Conservation (phyloP, 1,140 invertebrate species). For the Aphis gossypii region DNA sequence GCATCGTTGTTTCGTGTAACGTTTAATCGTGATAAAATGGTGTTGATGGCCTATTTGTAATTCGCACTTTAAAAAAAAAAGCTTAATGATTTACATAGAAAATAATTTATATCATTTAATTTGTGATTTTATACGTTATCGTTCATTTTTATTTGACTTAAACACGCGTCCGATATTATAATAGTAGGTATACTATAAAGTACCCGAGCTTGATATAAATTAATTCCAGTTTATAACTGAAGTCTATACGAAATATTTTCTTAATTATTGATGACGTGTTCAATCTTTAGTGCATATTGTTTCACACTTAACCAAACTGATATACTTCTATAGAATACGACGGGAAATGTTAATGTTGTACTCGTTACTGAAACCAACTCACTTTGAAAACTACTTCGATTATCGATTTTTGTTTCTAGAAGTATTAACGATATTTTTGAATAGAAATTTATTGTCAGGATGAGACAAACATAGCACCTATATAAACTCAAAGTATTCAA, state of each 20-base stretch:
- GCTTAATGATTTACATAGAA: neutral
- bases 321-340: neutral
- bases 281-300: neutral
- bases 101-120: neutral
- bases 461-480: neutral
- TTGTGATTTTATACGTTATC: neutral
- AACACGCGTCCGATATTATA: neutral
- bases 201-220: neutral
- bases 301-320: neutral
- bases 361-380: neutral
- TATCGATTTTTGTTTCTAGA: neutral
- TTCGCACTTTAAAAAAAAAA: neutral
- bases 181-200: neutral
- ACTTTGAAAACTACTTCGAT: neutral
- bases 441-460: neutral
- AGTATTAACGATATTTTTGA: neutral
- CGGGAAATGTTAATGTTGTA: neutral
- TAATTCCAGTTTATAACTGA: neutral
- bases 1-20: neutral
- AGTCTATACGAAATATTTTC: neutral
- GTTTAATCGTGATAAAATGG: neutral
- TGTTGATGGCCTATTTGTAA: neutral
- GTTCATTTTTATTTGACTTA: neutral
- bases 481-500: neutral
- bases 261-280: neutral